phyloP scores from a whole-genome alignment of 2,888 invertebrate species.

The Cordilura impudica region DNA sequence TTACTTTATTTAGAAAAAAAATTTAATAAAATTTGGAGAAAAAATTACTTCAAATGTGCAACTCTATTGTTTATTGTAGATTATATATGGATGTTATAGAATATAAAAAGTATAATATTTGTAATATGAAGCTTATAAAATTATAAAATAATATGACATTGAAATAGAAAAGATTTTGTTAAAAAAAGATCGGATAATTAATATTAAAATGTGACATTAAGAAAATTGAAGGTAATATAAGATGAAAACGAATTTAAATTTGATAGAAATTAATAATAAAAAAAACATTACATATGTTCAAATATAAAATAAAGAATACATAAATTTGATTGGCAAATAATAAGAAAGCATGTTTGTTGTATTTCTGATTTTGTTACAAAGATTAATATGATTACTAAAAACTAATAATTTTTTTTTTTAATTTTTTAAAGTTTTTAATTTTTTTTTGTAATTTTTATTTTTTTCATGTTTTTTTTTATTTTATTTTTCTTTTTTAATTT shows the following conservation, averaged over 20 bases:
- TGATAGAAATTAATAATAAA: constrained; percentile 14
- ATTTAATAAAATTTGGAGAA: not conserved
- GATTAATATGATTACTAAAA: constrained; percentile 55
- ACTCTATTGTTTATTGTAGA: not conserved
- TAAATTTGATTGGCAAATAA: constrained; percentile 41
- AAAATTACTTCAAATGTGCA: not conserved
- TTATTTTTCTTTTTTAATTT: constrained; percentile 63
- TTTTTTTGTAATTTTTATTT: constrained; percentile 53
- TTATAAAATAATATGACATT: not conserved
- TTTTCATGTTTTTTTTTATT: constrained; percentile 65
- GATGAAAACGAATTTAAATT: constrained; percentile 11
- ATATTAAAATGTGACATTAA: not conserved
- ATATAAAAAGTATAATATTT: constrained; percentile 5
- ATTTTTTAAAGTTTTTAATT: constrained; percentile 44
- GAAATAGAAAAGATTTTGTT: not conserved
- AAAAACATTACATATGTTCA: constrained; percentile 8
- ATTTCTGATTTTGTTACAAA: constrained; percentile 43
- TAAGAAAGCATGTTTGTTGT: constrained; percentile 45
- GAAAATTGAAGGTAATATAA: not conserved
- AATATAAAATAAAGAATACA: constrained; percentile 1
- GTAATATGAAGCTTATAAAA: constrained; percentile 9
- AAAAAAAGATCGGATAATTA: not conserved
- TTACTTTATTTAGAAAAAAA: constrained; percentile 33
- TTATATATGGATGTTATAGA: not conserved
- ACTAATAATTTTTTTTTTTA: constrained; percentile 41